Evolutionary conservation across 2,888 invertebrate species (phyloP), one percentile per base, ranked within the genome.

Genomic region (Idaea biselata): DNA sequence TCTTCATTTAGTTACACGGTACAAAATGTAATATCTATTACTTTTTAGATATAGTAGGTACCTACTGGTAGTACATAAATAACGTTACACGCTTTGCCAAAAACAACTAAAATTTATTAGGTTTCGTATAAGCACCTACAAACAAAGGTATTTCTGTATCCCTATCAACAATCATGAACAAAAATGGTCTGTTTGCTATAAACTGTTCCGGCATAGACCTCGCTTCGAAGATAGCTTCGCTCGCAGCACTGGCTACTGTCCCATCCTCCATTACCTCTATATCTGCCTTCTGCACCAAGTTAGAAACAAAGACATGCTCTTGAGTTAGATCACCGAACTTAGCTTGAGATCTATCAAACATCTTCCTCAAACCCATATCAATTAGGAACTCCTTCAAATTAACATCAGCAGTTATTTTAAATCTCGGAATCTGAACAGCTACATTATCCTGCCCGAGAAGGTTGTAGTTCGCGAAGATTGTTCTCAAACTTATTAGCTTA

Each of bases 391-490:
- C 90, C 80, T 87, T 95, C 87, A 68, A 73, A 64, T 90, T 83
- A 18, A 89, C 72, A 17, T 90, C 86, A 0, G 95, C 94, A 1
- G 88, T 79, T 5, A 94, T 88, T 63, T 89, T 92, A 73, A 95
- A 95, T 70, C 91, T 90, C 0, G 95, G 95, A 55, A 95, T 71
- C 70, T 93, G 89, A 0, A 95, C 93, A 33, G 89, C 85, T 0
- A 94, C 93, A 2, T 84, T 84, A n/a, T 79, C 87, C 0, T 86
- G 79, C 14, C 81, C 80, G 1, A 86, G 78, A 17, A 77, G 76
- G 0, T 78, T 74, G 44, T 94, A 85, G 6, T 83, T 75, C 3
- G 82, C 74, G 53, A 94, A 86, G 33, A 95, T 84, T 0, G 89
- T 83, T 0, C 80, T 78, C 69, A 93, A 77, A 63, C 93, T 92